Evolutionary conservation across 2,113 vertebrate genomes (phyloP).

Genomic region (Bambusicola thoracicus): DNA sequence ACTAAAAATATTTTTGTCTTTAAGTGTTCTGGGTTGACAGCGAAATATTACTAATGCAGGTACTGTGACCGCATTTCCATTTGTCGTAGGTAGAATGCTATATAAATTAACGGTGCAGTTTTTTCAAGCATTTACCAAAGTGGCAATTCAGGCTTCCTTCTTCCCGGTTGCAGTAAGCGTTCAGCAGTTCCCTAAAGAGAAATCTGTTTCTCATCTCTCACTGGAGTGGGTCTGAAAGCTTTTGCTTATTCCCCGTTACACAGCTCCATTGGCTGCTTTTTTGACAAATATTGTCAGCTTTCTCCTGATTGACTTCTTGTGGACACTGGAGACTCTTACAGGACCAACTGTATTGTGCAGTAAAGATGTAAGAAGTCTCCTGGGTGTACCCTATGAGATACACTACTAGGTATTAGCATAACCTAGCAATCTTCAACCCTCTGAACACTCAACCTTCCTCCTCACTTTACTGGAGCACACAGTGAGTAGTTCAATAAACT

Average conservation of each 20-base stretch:
- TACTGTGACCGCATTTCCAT: not conserved
- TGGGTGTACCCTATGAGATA: not conserved
- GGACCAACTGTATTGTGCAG: not conserved
- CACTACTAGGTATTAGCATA: not conserved
- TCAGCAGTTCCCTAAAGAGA: not conserved
- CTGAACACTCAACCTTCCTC: not conserved
- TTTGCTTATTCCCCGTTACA: not conserved
- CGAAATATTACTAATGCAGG: not conserved
- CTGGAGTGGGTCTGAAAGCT: not conserved
- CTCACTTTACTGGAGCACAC: not conserved
- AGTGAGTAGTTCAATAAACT: not conserved
- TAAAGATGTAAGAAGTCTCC: not conserved
- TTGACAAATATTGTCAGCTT: not conserved
- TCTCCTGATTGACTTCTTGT: fast-evolving
- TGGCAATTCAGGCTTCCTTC: not conserved
- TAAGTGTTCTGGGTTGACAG: not conserved
- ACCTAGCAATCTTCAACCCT: not conserved
- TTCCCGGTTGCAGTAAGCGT: fast-evolving
- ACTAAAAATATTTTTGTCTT: not conserved
- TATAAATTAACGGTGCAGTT: not conserved
- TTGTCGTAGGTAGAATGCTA: not conserved
- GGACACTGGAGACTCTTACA: not conserved
- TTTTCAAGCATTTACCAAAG: not conserved
- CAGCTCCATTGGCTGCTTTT: not conserved
- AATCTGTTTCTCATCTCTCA: not conserved